Conservation (phyloP, 2,888 invertebrate species). For the Hyles lineata region DNA sequence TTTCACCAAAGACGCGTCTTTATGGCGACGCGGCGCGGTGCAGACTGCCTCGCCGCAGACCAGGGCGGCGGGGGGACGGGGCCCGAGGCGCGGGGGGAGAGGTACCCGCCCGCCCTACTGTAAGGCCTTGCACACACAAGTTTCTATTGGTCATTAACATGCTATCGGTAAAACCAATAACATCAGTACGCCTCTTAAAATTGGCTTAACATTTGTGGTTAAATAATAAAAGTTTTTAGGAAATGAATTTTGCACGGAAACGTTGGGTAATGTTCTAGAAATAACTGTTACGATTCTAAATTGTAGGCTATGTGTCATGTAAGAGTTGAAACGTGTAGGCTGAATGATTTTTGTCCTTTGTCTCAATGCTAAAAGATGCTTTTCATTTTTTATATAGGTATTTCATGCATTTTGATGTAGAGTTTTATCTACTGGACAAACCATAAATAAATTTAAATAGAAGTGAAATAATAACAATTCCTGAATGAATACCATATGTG, state of each 20-base stretch:
- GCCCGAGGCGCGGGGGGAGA: constrained; percentile 39
- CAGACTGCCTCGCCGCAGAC: constrained; percentile 52
- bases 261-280: background rate
- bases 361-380: background rate
- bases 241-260: background rate
- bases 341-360: background rate
- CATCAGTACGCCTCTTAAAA: constrained; percentile 20
- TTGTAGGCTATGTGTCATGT: background rate
- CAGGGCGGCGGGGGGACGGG: constrained; percentile 36
- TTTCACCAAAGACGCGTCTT: constrained; percentile 44
- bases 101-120: constrained; percentile 55
- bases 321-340: background rate
- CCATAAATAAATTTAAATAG: no score
- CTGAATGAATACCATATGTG: no score
- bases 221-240: background rate
- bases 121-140: constrained; percentile 47
- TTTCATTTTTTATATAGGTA: background rate
- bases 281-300: background rate
- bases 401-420: background rate
- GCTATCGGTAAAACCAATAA: constrained; percentile 36
- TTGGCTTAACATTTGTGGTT: constrained; percentile 3
- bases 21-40: constrained; percentile 47
- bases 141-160: constrained; percentile 44
- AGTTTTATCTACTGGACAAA: background rate
- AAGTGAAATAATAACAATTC: no score